Conservation (phyloP, 2,797 vertebrate species). For the Helarctos malayanus region DNA sequence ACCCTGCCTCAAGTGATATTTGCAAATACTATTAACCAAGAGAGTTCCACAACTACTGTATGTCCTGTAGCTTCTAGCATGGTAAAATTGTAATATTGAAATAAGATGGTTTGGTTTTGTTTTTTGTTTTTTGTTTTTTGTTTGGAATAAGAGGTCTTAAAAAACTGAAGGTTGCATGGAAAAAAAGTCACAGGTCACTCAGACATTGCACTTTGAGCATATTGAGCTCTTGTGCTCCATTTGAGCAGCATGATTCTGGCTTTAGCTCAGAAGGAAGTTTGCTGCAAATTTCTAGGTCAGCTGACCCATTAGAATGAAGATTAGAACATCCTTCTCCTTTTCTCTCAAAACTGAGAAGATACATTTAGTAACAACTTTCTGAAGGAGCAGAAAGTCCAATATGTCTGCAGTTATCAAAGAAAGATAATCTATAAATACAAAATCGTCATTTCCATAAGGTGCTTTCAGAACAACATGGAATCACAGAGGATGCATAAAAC, state of each 20-base stretch:
- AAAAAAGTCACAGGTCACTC: neutral
- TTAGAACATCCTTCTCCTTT: neutral
- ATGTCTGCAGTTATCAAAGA: neutral
- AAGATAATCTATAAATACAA: neutral
- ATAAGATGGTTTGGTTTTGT: neutral
- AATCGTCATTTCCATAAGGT: neutral
- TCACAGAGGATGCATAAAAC: neutral
- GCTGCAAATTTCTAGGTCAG: neutral
- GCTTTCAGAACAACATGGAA: slow-evolving; percentile 18
- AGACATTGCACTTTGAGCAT: neutral
- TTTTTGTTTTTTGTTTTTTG: neutral
- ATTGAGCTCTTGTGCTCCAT: neutral
- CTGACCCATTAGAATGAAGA: neutral
- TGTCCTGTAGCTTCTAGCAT: neutral
- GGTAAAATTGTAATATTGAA: slow-evolving; percentile 17
- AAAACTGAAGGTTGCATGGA: neutral
- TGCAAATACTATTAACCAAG: slow-evolving; percentile 33
- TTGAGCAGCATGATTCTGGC: neutral
- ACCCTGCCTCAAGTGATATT: neutral
- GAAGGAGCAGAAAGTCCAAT: neutral
- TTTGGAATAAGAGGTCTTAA: neutral
- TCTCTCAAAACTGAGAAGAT: neutral
- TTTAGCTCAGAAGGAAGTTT: slow-evolving; percentile 14
- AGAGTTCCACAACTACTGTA: neutral
- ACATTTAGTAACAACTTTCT: slow-evolving; percentile 40